phyloP scores from a whole-genome alignment of 2,113 vertebrate genomes.

The Mormyrus lacerda region DNA sequence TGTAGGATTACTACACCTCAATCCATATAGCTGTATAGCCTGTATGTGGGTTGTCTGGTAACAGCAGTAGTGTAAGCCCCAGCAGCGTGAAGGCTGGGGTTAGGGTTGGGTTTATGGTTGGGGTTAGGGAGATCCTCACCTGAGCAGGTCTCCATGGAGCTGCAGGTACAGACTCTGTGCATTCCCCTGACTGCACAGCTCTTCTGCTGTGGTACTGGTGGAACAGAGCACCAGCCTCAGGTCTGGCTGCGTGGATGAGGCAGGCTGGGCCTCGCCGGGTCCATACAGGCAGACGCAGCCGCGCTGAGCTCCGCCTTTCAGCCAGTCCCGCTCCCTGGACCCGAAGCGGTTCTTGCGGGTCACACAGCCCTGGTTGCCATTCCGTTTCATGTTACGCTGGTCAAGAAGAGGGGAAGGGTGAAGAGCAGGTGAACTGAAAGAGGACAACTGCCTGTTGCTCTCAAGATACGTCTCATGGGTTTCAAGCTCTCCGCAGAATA shows the following conservation, averaged over 20 bases:
- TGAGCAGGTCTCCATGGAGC: conserved; percentile 86
- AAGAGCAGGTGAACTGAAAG: not conserved
- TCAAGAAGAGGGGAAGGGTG: conserved; percentile 26
- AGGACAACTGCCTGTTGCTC: not conserved
- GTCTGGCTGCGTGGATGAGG: conserved; percentile 62
- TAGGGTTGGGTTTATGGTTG: not conserved
- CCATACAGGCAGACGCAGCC: conserved; percentile 84
- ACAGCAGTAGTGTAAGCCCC: not conserved
- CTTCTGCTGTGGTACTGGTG: conserved; percentile 73
- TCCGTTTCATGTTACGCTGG: conserved; percentile 85
- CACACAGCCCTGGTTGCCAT: conserved; percentile 74
- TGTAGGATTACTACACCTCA: not conserved
- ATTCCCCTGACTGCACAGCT: conserved; percentile 75
- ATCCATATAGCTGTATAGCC: not conserved
- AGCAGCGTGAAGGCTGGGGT: not conserved
- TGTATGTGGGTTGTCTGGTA: not conserved
- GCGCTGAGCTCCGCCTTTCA: conserved; percentile 73
- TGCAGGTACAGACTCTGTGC: conserved; percentile 75
- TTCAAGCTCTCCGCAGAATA: not conserved
- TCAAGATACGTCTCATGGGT: not conserved
- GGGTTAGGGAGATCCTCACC: conserved; percentile 56
- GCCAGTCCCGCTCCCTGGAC: conserved; percentile 85
- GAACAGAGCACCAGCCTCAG: conserved; percentile 83
- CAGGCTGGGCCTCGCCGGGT: conserved; percentile 51
- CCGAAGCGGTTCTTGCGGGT: conserved; percentile 75